phyloP scores from a whole-genome alignment of 1,140 invertebrate genomes.

The Euwallacea fornicatus region DNA sequence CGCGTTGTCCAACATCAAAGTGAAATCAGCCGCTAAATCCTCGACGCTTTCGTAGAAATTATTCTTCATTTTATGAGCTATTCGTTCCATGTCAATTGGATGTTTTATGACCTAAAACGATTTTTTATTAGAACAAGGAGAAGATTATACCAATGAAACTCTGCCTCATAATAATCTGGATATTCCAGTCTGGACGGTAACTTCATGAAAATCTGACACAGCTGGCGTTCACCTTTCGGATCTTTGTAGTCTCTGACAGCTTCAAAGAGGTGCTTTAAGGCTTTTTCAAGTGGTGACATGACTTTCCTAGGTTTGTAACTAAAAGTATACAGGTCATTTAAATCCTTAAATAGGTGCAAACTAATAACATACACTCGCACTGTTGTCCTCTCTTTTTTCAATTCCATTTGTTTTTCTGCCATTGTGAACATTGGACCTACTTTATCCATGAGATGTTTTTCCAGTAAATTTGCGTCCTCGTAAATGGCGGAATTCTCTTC shows the following conservation, averaged over 20 bases:
- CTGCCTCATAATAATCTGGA: conserved; percentile 91
- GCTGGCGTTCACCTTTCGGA: conserved; percentile 76
- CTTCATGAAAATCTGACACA: conserved; percentile 92
- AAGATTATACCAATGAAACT: neutral
- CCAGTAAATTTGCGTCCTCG: conserved; percentile 88
- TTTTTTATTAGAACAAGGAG: neutral
- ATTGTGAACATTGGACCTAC: conserved; percentile 63
- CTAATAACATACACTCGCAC: conserved; percentile 45
- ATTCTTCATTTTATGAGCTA: conserved; percentile 84
- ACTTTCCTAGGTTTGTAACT: conserved; percentile 56
- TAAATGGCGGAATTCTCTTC: conserved; percentile 95
- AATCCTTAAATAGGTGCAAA: neutral
- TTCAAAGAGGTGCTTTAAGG: conserved; percentile 86
- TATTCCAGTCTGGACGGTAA: conserved; percentile 93
- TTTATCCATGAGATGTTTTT: conserved; percentile 82
- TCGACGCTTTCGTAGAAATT: conserved; percentile 82
- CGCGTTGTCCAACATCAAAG: conserved; percentile 98
- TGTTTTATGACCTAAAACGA: conserved; percentile 78
- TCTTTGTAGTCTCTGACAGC: conserved; percentile 88
- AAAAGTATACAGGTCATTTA: conserved; percentile 14
- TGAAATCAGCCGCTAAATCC: conserved; percentile 85
- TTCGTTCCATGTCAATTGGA: conserved; percentile 96
- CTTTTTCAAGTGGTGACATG: conserved; percentile 67
- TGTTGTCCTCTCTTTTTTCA: conserved; percentile 45
- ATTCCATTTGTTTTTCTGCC: conserved; percentile 41